phyloP scores from a whole-genome alignment of 2,888 invertebrate species.

The Habroteleia sp. region DNA sequence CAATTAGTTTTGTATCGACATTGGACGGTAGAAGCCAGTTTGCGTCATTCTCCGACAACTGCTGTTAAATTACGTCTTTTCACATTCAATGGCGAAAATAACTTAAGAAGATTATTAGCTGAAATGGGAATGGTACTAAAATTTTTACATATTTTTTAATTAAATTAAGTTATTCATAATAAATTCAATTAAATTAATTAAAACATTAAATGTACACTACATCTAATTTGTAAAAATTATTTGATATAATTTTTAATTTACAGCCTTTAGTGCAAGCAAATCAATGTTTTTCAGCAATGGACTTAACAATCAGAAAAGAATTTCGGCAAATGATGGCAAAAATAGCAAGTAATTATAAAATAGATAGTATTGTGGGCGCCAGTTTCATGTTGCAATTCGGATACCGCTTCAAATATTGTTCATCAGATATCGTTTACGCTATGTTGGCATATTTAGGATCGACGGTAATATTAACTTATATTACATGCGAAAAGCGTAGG shows the following conservation, averaged over 20 bases:
- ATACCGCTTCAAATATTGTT: slow-evolving; percentile 89
- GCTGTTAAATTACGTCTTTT: slow-evolving; percentile 92
- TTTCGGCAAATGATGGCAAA: slow-evolving; percentile 88
- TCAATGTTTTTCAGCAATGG: slow-evolving; percentile 94
- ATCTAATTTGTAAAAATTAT: neutral
- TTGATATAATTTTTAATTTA: slow-evolving; percentile 3
- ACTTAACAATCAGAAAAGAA: slow-evolving; percentile 89
- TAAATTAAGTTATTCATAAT: neutral
- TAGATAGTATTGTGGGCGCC: slow-evolving; percentile 87
- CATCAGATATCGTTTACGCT: slow-evolving; percentile 91
- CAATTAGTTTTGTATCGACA: slow-evolving; percentile 89
- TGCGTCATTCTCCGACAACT: slow-evolving; percentile 89
- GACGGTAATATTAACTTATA: too few relatives aligned
- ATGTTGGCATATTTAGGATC: slow-evolving; percentile 90
- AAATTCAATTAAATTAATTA: neutral
- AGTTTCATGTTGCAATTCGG: slow-evolving; percentile 92
- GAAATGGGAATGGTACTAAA: slow-evolving; percentile 91
- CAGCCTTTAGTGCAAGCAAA: slow-evolving; percentile 91
- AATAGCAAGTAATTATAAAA: slow-evolving; percentile 84
- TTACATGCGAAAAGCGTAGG: too few relatives aligned
- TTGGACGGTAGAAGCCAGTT: slow-evolving; percentile 94
- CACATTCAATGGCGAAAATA: slow-evolving; percentile 91
- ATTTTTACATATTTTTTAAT: slow-evolving; percentile 2
- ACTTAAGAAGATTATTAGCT: slow-evolving; percentile 91
- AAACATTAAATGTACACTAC: too few relatives aligned